Conservation (phyloP, 1,140 invertebrate species). For the Lepidostoma basale region DNA sequence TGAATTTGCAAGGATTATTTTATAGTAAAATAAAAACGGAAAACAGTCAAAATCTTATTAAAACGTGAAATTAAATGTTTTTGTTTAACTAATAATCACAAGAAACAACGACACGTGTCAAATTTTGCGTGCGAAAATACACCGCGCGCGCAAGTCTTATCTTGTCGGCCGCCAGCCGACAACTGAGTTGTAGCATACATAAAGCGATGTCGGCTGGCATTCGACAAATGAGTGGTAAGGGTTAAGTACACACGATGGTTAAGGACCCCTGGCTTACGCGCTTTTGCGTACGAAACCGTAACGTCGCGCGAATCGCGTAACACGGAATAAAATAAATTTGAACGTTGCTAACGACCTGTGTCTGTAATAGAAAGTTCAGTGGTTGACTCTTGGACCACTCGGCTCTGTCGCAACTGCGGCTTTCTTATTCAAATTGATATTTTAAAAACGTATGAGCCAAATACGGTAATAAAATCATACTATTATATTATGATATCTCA, state of each 20-base stretch:
- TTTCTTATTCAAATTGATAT: conserved; percentile 10
- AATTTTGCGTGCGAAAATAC: neutral
- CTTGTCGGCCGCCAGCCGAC: neutral
- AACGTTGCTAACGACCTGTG: neutral
- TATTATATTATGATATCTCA: too few species aligned
- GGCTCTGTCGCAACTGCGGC: conserved; percentile 2
- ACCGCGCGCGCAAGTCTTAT: neutral
- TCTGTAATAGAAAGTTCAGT: conserved; percentile 2
- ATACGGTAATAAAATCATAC: conserved; percentile 9
- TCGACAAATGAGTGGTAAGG: too few species aligned
- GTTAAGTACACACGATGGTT: too few species aligned
- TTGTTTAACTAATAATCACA: neutral
- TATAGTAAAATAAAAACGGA: too few species aligned
- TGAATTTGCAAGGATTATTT: too few species aligned
- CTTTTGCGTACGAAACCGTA: neutral
- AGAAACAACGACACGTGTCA: neutral
- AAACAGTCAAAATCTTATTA: too few species aligned
- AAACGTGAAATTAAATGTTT: too few species aligned
- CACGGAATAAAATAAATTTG: neutral
- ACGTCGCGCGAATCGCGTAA: neutral
- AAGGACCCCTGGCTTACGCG: conserved; percentile 1
- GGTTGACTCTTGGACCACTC: neutral
- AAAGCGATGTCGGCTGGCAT: too few species aligned
- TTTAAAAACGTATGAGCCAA: neutral
- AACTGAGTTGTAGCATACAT: neutral